These are phyloP conservation scores for Plusia festucae DNA, from an alignment of 2,888 invertebrate genomes.

Conservation along the genomic window DNA sequence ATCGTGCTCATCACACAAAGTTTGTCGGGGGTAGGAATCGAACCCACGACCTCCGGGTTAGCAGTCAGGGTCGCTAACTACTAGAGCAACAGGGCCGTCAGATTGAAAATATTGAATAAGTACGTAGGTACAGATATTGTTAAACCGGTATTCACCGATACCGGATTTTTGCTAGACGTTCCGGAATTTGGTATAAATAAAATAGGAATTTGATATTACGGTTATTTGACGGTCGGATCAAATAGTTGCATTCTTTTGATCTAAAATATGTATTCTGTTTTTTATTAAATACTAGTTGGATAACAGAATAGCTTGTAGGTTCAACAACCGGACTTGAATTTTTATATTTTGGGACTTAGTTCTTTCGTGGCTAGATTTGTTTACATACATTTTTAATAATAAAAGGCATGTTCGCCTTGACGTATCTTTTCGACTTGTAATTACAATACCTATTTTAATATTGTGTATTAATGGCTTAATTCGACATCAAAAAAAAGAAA, in stretches of 20 bases:
- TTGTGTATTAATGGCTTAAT: too few species aligned
- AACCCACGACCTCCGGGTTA: too few species aligned
- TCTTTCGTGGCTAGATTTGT: not conserved
- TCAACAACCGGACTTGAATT: not conserved
- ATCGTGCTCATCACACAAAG: too few species aligned
- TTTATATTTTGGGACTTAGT: not conserved
- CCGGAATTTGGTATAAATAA: constrained; percentile 21
- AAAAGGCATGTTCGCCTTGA: too few species aligned
- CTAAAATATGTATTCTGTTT: not conserved
- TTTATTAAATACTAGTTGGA: not conserved
- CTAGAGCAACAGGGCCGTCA: too few species aligned
- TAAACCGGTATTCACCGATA: constrained; percentile 24
- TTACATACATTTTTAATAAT: too few species aligned
- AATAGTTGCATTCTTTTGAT: not conserved
- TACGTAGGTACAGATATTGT: not conserved
- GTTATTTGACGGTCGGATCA: constrained; percentile 8
- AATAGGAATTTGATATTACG: constrained; percentile 20
- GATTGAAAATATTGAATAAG: not conserved
- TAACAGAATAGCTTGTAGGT: not conserved
- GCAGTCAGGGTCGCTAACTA: too few species aligned
- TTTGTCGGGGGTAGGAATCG: too few species aligned
- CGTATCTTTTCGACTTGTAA: too few species aligned
- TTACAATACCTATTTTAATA: too few species aligned
- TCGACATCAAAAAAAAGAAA: too few species aligned
- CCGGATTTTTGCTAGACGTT: constrained; percentile 28